Percentiles rank a stretch among this genome's conserved stretches.
Conservation (phyloP, 2,888 invertebrate species). For the Melanostoma scalare region DNA sequence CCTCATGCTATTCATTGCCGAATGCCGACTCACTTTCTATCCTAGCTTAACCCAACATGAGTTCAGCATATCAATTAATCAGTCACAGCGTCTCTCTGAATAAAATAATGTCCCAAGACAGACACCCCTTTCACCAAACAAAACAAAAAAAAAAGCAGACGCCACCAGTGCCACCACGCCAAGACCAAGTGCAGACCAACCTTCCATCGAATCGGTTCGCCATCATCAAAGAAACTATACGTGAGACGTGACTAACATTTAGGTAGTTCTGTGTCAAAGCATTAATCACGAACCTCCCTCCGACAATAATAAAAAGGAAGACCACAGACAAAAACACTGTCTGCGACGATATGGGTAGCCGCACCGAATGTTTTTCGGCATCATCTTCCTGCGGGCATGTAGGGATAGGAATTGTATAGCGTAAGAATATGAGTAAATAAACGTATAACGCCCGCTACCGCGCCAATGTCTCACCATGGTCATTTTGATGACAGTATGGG, state of each 20-base stretch:
- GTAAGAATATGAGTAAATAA: too few relatives aligned
- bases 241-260: slow-evolving; percentile 66
- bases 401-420: background rate
- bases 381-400: slow-evolving; percentile 33
- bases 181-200: slow-evolving; percentile 4
- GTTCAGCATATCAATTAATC: slow-evolving; percentile 6
- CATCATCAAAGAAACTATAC: slow-evolving; percentile 60
- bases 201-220: slow-evolving; percentile 27
- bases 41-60: too few relatives aligned
- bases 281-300: slow-evolving; percentile 66
- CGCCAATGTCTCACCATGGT: slow-evolving; percentile 7
- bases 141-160: background rate
- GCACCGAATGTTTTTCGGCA: slow-evolving; percentile 33
- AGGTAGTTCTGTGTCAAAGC: slow-evolving; percentile 49
- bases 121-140: background rate
- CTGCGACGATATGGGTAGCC: slow-evolving; percentile 27
- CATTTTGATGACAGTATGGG: slow-evolving; percentile 43
- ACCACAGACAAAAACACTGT: slow-evolving; percentile 15
- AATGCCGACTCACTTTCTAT: too few relatives aligned
- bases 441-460: background rate
- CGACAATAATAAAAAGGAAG: slow-evolving; percentile 23
- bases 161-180: slow-evolving; percentile 20
- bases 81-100: background rate
- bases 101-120: background rate
- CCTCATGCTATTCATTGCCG: too few relatives aligned